phyloP scores from a whole-genome alignment of 2,113 vertebrate genomes.

The Myocastor coypus region DNA sequence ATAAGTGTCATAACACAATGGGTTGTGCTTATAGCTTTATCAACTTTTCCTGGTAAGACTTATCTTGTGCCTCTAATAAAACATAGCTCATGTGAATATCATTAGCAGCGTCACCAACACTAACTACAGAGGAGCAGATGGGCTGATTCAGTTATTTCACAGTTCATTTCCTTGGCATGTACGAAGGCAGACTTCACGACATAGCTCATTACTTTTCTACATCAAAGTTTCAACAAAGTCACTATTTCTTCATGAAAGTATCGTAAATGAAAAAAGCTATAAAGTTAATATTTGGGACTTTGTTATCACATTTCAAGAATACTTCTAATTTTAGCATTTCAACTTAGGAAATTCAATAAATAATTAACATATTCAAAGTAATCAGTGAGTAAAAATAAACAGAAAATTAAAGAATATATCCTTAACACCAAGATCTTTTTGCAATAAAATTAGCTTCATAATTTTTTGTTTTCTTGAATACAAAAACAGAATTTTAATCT shows the following conservation, averaged over 20 bases:
- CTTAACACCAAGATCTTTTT: not conserved
- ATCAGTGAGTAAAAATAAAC: not conserved
- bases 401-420: not conserved
- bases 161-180: not conserved
- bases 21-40: not conserved
- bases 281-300: not conserved
- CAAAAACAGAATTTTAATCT: not conserved
- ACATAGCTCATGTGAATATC: not conserved
- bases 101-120: not conserved
- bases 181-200: not conserved
- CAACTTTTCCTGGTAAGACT: not conserved
- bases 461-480: not conserved
- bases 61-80: not conserved
- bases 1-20: not conserved
- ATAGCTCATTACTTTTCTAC: not conserved
- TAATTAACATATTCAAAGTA: conserved; percentile 13
- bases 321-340: conserved; percentile 27
- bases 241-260: not conserved
- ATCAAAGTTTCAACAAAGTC: not conserved
- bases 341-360: conserved; percentile 27
- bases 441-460: not conserved
- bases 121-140: not conserved
- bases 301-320: not conserved
- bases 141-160: not conserved
- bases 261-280: not conserved